These are phyloP conservation scores for Sesia apiformis DNA, from an alignment of 2,888 invertebrate genomes.

Conservation along the genomic window DNA sequence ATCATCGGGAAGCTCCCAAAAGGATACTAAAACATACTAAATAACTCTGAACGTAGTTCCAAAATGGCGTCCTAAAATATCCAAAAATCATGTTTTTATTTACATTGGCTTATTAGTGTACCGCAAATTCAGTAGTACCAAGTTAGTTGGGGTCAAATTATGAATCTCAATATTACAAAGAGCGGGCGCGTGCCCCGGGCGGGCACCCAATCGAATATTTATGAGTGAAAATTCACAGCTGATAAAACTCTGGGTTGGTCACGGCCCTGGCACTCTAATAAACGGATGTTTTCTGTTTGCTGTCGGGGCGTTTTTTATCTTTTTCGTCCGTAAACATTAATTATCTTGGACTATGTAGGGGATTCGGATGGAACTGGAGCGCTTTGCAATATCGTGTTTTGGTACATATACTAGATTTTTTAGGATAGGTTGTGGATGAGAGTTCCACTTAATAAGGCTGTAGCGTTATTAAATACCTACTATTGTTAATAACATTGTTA, in stretches of 20 bases:
- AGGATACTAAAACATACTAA: no score
- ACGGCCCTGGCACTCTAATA: slow-evolving; percentile 25
- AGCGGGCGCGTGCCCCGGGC: slow-evolving; percentile 27
- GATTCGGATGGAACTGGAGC: neutral
- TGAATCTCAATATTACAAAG: slow-evolving; percentile 58
- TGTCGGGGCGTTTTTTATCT: neutral
- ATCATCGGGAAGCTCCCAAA: no score
- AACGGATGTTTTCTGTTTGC: slow-evolving; percentile 28
- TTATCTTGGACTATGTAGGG: neutral
- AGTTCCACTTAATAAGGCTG: neutral
- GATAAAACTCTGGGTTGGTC: slow-evolving; percentile 41
- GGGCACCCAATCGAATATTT: slow-evolving; percentile 59
- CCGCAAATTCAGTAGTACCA: slow-evolving; percentile 30
- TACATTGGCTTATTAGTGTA: slow-evolving; percentile 31
- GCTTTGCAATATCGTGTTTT: neutral
- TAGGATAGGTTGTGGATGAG: neutral
- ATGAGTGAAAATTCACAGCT: slow-evolving; percentile 65
- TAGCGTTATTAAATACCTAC: neutral
- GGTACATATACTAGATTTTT: neutral
- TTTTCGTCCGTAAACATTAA: neutral
- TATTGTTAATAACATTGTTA: no score
- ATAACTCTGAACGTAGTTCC: no score
- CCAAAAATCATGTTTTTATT: slow-evolving; percentile 2
- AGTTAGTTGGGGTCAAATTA: slow-evolving; percentile 55
- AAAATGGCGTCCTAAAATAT: no score